phyloP scores from a whole-genome alignment of 2,888 invertebrate species.

The Stomorhina lunata region DNA sequence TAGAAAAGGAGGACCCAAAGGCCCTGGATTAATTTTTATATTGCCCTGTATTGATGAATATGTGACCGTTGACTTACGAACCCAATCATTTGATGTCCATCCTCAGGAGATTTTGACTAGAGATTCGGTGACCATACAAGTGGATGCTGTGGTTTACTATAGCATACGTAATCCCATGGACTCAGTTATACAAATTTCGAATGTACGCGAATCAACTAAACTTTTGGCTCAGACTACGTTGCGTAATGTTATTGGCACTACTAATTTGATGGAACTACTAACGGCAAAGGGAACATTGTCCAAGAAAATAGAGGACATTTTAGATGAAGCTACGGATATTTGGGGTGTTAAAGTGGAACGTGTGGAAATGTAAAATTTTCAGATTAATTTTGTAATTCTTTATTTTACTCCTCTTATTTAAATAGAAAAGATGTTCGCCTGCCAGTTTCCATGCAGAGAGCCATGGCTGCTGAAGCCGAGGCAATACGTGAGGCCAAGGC shows the following conservation, averaged over 20 bases:
- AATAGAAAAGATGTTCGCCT: slow-evolving; percentile 73
- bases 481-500: slow-evolving; percentile 74
- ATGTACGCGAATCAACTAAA: slow-evolving; percentile 84
- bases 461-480: slow-evolving; percentile 75
- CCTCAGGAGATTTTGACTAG: slow-evolving; percentile 87
- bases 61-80: slow-evolving; percentile 82
- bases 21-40: slow-evolving; percentile 83
- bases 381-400: neutral
- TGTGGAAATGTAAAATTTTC: slow-evolving; percentile 89
- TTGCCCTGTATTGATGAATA: slow-evolving; percentile 83
- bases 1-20: slow-evolving; percentile 80
- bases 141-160: slow-evolving; percentile 93
- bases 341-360: slow-evolving; percentile 96
- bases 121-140: slow-evolving; percentile 94
- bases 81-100: slow-evolving; percentile 83
- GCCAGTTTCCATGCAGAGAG: slow-evolving; percentile 70
- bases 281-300: slow-evolving; percentile 94
- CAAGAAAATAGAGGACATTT: slow-evolving; percentile 89
- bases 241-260: slow-evolving; percentile 93
- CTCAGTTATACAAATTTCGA: slow-evolving; percentile 85
- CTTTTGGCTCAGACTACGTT: slow-evolving; percentile 90
- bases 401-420: neutral
- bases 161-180: slow-evolving; percentile 87
- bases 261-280: slow-evolving; percentile 93
- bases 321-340: slow-evolving; percentile 92